Evolutionary conservation across 2,888 invertebrate species (phyloP).

Genomic region (Scelioninae gen. 1): DNA sequence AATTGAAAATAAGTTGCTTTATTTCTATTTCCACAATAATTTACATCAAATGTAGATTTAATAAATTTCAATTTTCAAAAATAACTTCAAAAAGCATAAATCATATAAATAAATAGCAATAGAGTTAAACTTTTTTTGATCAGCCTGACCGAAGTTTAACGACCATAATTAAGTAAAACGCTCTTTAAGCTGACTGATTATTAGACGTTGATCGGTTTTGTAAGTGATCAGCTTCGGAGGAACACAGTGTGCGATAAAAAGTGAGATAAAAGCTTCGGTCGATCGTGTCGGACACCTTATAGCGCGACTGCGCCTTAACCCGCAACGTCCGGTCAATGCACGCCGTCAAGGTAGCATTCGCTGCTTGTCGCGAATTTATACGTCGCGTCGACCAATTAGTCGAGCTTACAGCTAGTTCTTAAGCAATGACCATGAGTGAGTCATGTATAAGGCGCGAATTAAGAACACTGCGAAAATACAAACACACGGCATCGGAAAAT

Average conservation of each 20-base stretch:
- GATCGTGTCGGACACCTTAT: slow-evolving; percentile 62
- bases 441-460: slow-evolving; percentile 71
- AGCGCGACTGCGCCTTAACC: slow-evolving; percentile 64
- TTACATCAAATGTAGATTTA: too few relatives aligned
- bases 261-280: slow-evolving; percentile 59
- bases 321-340: slow-evolving; percentile 68
- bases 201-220: slow-evolving; percentile 59
- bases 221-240: slow-evolving; percentile 45
- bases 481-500: slow-evolving; percentile 64
- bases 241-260: slow-evolving; percentile 60
- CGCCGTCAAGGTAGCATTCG: slow-evolving; percentile 70
- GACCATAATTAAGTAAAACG: slow-evolving; percentile 61
- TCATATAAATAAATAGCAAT: slow-evolving; percentile 40
- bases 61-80: slow-evolving; percentile 1
- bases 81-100: slow-evolving; percentile 15
- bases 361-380: slow-evolving; percentile 71
- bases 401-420: slow-evolving; percentile 70
- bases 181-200: slow-evolving; percentile 57
- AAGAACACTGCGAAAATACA: slow-evolving; percentile 68
- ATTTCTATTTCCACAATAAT: too few relatives aligned
- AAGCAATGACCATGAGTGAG: slow-evolving; percentile 69
- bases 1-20: too few relatives aligned
- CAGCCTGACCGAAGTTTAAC: slow-evolving; percentile 51
- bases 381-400: slow-evolving; percentile 71
- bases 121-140: slow-evolving; percentile 18